Percentiles rank a stretch among this genome's conserved stretches.
phyloP scores from a whole-genome alignment of 2,797 vertebrate species.

The Danio aesculapii region DNA sequence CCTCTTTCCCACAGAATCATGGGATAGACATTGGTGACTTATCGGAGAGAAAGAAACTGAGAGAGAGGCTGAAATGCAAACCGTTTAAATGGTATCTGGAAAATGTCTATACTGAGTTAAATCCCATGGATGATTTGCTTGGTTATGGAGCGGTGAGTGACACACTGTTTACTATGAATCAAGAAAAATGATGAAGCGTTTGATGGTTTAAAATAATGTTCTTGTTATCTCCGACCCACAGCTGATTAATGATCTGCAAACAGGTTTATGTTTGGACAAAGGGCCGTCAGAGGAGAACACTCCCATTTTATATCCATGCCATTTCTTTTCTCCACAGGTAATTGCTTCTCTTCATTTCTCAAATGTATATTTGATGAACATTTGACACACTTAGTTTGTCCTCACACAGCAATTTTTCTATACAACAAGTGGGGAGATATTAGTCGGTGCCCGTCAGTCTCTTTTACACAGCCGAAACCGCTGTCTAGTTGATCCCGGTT shows the following conservation, averaged over 20 bases:
- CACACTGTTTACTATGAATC: not conserved
- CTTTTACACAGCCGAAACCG: constrained; percentile 66
- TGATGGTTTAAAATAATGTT: too few species aligned
- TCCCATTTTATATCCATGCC: not conserved
- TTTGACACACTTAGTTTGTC: not conserved
- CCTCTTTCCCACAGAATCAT: constrained; percentile 70
- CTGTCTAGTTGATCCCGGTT: constrained; percentile 71
- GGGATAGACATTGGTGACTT: constrained; percentile 82
- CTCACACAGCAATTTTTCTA: constrained; percentile 69
- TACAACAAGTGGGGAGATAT: constrained; percentile 63
- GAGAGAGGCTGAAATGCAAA: constrained; percentile 80
- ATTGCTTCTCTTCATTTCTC: not conserved
- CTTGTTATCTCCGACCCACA: constrained; percentile 38
- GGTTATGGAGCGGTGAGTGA: constrained; percentile 74
- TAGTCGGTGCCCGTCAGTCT: constrained; percentile 65
- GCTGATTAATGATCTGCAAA: constrained; percentile 67
- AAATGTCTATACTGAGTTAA: constrained; percentile 76
- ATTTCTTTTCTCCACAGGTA: not conserved
- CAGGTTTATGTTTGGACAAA: not conserved
- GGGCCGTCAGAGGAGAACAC: too few species aligned
- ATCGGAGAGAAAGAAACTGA: constrained; percentile 79
- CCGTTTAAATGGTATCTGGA: constrained; percentile 85
- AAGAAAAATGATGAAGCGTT: not conserved
- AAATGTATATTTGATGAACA: not conserved
- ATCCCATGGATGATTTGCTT: constrained; percentile 56